Evolutionary conservation across 2,113 vertebrate species (phyloP), one percentile per base, ranked within the genome.

Genomic region (Pseudorasbora parva): DNA sequence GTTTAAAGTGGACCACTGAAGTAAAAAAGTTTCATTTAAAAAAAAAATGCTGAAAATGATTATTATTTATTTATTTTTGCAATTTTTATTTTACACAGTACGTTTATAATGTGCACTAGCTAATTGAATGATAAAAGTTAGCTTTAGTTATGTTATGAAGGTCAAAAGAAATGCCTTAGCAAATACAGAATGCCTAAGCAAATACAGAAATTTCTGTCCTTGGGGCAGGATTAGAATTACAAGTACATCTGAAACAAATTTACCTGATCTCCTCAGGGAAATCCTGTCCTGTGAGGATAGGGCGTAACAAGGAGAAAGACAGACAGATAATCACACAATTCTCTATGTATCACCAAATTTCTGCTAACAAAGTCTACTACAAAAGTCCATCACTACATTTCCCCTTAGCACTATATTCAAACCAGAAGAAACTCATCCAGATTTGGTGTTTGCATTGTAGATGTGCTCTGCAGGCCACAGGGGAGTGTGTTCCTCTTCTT

Each of bases 371-470:
- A 71, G 21, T 71, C 14, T 37, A 68, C 64, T 62, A 25, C 64
- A 68, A 4, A 45, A 45, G 11, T 30, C 14, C 43, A 19, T 54
- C n/a, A 33, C 56, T 33, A 57, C 37, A 56, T 47, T 64, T 64
- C n/a, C 23, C 7, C 37, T 21, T 23, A 27, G 57, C 11, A 59
- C 33, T 57, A 21, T n/a, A 77, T 41, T 43, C 15, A 59, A 77
- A 77, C 30, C 33, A 59, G 69, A 72, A 41, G 21, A 47, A 72
- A 30, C 45, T 17, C 3, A 30, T 80, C 78, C 60, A 86, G 86
- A 82, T 84, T 85, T 81, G 84, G 86, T 80, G 89, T 89, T 93
- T 92, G 91, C 90, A 92, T 91, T 88, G 88, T 85, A 87, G 90
- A 91, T 91, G 90, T 87, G 88, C 87, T 87, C 88, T 88, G 86